phyloP scores from a whole-genome alignment of 2,888 invertebrate species.

The Ferrisia virgata region DNA sequence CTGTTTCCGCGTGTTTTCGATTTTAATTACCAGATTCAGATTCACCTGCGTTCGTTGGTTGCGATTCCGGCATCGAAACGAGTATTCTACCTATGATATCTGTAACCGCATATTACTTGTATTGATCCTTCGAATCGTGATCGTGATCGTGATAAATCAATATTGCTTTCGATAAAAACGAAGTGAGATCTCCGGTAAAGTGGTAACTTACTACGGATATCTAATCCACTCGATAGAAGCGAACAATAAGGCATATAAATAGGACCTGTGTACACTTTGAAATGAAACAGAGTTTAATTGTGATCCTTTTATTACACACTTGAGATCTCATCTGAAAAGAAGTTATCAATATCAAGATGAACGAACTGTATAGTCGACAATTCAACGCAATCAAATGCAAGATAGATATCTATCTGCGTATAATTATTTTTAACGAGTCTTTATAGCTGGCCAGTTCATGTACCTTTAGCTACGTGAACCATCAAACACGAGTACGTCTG shows the following conservation, averaged over 20 bases:
- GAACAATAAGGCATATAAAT: no score
- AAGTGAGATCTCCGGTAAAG: background rate
- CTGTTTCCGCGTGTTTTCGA: background rate
- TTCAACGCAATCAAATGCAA: background rate
- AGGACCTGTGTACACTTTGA: background rate
- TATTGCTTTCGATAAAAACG: background rate
- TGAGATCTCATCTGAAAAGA: background rate
- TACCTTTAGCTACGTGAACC: background rate
- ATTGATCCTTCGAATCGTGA: no score
- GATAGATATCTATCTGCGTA: no score
- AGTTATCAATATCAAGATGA: background rate
- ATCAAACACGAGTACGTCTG: background rate
- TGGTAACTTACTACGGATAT: no score
- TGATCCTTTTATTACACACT: background rate
- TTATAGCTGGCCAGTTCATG: background rate
- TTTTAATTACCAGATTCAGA: background rate
- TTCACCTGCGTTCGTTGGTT: background rate
- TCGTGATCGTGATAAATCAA: background rate
- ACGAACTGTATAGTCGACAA: background rate
- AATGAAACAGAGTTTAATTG: background rate
- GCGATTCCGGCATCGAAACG: no score
- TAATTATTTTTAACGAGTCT: background rate
- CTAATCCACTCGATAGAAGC: no score
- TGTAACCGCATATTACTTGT: no score
- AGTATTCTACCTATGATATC: background rate